Evolutionary conservation across 2,888 invertebrate species (phyloP), one percentile per base, ranked within the genome.

Genomic region (Heliconius hortense): DNA sequence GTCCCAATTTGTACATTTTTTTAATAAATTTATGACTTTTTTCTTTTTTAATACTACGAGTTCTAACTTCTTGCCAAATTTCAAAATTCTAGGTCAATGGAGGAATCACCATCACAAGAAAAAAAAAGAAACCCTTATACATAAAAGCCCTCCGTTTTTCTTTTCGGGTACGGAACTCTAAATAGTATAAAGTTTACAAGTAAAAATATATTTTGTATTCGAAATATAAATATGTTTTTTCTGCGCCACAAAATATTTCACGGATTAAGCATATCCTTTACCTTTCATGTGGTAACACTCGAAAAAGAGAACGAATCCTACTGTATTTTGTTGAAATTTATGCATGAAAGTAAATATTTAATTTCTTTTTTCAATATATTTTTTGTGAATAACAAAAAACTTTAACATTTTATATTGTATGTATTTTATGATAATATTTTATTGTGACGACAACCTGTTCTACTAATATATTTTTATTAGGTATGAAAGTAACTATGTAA

Each of bases 251-350:
- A 72, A 68, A 76, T 72, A 67, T 75, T 75, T 73, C 39, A 35
- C 53, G 28, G 68, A 76, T 28, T 67, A 68, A 63, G 69, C 60
- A 24, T 60, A 67, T 66, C 66, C 66, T 48, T 75, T 72, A 31
- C 24, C 75, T 72, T 76, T 72, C 53, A 68, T 76, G 75, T 76
- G 75, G 75, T 73, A 72, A 75, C 67, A 64, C 70, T 48, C 71
- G 39, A 75, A 71, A 71, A 59, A 21, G 70, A 63, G 28, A n/a
- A 63, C n/a, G 28, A 64, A 70, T 71, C 59, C 39, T 71, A 59
- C 64, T 71, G 59, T 62, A 74, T 74, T 69, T 74, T 63, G 39
- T 28, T 56, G 56, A 31, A 43, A n/a, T 71, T 63, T 75, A 66
- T 43, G 53, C 59, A 28, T 59, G 15, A 56, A 75, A 8, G 64